Evolutionary conservation across 1,140 invertebrate species (phyloP).

Genomic region (Nasonia giraulti): DNA sequence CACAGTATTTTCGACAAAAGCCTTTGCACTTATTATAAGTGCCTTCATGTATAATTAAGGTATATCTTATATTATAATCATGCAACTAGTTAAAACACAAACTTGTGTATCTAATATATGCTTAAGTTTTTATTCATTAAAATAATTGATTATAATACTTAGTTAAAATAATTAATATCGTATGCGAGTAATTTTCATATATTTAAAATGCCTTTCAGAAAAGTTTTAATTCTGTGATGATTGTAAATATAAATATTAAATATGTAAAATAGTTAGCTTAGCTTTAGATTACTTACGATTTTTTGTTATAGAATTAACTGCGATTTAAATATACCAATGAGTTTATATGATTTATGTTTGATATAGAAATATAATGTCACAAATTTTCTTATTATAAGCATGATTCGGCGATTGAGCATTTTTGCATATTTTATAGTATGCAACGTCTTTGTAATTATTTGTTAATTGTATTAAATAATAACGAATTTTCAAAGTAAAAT

Average conservation of each 20-base stretch:
- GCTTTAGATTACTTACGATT: neutral
- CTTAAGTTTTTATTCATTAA: no score
- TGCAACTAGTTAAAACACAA: neutral
- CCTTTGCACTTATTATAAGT: no score
- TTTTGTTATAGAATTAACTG: neutral
- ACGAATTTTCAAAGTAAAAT: neutral
- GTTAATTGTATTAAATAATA: neutral
- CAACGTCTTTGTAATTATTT: neutral
- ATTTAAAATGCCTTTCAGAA: conserved; percentile 18
- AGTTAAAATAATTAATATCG: neutral
- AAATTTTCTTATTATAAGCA: neutral
- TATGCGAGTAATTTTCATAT: neutral
- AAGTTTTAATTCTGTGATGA: conserved; percentile 41
- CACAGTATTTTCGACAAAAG: no score
- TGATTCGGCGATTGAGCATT: neutral
- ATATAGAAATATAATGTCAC: no score
- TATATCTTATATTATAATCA: neutral
- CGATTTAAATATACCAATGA: neutral
- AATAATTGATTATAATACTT: no score
- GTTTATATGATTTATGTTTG: neutral
- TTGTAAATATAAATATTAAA: conserved; percentile 42
- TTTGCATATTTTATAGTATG: neutral
- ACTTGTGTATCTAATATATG: no score
- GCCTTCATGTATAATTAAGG: neutral
- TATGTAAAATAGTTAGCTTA: neutral